Evolutionary conservation across 1,140 invertebrate species (phyloP), one percentile per base, ranked within the genome.

Genomic region (Scaptomyza montana): DNA sequence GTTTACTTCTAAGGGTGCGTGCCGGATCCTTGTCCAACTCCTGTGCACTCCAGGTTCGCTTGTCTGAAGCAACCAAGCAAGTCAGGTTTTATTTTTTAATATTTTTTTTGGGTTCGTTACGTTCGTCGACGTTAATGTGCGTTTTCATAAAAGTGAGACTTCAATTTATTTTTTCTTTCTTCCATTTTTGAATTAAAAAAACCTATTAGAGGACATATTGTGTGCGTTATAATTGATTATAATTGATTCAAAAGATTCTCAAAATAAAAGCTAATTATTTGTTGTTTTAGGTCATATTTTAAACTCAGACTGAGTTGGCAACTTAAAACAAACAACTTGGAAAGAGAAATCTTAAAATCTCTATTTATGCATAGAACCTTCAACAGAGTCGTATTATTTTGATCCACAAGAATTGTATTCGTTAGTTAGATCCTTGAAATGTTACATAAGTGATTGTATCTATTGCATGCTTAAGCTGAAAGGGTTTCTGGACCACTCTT

Each of bases 1-100:
- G 62, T 62, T 25, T 60, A 50, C 63, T 68, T 73, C 63, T 51
- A 73, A 64, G 64, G 77, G 61, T 78, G 82, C 69, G 77, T 77
- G 59, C 43, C 46, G 36, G n/a, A 47, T 33, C 30, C 56, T 60
- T 53, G 39, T 36, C 46, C 45, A 67, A 49, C 19, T 46, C 43
- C 59, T 39, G 19, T 39, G 36, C 36, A 39, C 36, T 39, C 36
- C 9, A 8, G 10, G 36, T 12, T 39, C 55, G 21, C 55, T 57
- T 21, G 39, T 57, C 53, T 25, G 12, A 41, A 56, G 19, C 12
- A 46, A 59, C 55, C 43, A 33, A 46, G 55, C 21, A 41, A 56
- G 25, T 54, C 41, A 10, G 21, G 1, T 64, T 65, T 55, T 46
- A 21, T 2, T 47, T 28, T 46, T 67, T 53, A 7, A 30, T 67